phyloP scores from a whole-genome alignment of 2,797 vertebrate species.

The Siniperca undulata region DNA sequence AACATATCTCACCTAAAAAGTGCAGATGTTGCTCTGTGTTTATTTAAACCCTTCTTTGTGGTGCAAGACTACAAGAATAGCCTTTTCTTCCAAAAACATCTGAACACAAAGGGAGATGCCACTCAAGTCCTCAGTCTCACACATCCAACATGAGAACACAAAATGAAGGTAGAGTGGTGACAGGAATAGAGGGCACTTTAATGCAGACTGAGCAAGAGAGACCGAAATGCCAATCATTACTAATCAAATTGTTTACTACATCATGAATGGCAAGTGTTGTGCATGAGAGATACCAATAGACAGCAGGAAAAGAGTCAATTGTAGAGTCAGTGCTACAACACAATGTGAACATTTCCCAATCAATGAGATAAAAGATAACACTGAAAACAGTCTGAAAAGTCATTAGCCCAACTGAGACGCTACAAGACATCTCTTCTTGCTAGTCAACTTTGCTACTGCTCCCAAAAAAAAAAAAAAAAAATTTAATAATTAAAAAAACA shows the following conservation, averaged over 20 bases:
- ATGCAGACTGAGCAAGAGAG: constrained; percentile 67
- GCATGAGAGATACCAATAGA: constrained; percentile 24
- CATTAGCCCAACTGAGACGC: background rate
- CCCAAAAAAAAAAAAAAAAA: background rate
- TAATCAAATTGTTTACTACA: constrained; percentile 75
- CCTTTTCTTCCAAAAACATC: constrained; percentile 11
- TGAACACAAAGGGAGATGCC: constrained; percentile 9
- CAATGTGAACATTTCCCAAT: constrained; percentile 27
- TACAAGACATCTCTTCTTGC: background rate
- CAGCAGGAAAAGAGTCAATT: constrained; percentile 26
- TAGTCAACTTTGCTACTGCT: background rate
- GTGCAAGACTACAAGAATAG: background rate
- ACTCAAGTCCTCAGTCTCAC: constrained; percentile 44
- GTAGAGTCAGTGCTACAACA: constrained; percentile 14
- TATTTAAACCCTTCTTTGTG: constrained; percentile 11
- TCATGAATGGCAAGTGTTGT: constrained; percentile 47
- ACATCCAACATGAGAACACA: constrained; percentile 60
- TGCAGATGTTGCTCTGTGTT: constrained; percentile 21
- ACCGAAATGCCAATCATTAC: constrained; percentile 67
- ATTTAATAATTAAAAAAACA: no score
- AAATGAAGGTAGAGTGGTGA: constrained; percentile 65
- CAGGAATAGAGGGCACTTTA: constrained; percentile 57
- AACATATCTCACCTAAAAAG: constrained; percentile 14
- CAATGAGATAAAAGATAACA: constrained; percentile 2
- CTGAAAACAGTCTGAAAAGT: background rate